Conservation (phyloP, 2,113 vertebrate genomes). For the Micronisus gabar region DNA sequence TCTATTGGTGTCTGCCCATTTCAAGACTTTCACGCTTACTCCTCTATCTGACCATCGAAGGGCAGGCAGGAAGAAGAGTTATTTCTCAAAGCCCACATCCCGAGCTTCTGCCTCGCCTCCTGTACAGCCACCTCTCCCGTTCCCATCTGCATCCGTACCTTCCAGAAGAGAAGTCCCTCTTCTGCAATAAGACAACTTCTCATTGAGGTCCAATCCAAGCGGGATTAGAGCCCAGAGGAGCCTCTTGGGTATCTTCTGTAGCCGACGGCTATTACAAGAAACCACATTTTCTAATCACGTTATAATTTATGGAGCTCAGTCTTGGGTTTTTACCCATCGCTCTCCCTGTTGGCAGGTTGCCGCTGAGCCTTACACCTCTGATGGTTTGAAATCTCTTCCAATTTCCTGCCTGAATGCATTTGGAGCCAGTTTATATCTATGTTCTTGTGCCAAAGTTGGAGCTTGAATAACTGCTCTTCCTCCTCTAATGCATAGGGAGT, state of each 20-base stretch:
- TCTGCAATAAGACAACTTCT: neutral
- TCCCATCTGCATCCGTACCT: neutral
- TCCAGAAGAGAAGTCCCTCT: neutral
- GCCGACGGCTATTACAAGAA: neutral
- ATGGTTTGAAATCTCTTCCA: conserved; percentile 26
- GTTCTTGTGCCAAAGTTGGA: neutral
- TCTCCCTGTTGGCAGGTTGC: neutral
- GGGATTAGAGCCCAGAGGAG: neutral
- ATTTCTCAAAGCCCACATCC: neutral
- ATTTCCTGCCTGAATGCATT: conserved; percentile 44
- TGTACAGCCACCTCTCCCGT: neutral
- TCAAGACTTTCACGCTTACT: neutral
- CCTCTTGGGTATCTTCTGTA: neutral
- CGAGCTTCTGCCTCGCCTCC: neutral
- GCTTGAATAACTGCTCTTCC: neutral
- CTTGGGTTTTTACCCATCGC: neutral
- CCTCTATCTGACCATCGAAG: neutral
- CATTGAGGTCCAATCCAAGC: neutral
- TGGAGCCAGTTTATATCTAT: neutral
- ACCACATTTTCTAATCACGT: neutral
- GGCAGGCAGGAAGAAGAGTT: neutral
- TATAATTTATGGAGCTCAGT: conserved; percentile 16
- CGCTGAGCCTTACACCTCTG: conserved; percentile 3
- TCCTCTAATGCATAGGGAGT: neutral
- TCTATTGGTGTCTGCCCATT: neutral